Evolutionary conservation across 2,888 invertebrate species (phyloP), one percentile per base, ranked within the genome.

Genomic region (Agriotes lineatus): DNA sequence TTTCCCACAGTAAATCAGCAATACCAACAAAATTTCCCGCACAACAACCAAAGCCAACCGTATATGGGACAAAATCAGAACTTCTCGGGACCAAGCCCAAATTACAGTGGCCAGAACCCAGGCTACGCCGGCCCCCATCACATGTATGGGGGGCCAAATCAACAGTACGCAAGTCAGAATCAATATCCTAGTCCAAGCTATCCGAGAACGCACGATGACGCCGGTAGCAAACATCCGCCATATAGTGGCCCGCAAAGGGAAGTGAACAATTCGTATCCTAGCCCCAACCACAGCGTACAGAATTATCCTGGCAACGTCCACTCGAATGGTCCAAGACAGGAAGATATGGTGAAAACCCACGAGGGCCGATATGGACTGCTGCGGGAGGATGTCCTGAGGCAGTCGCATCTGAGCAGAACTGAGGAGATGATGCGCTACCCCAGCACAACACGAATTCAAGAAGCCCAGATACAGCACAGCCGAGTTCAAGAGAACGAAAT

Each of bases 351-450:
- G 9, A 74, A 69, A 44, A 58, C 67, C 22, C 72, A 75, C 52
- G 77, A 78, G 56, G 70, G 72, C n/a, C 74, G 81, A 58, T 82
- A 79, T 64, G 78, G 79, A 10, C 74, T 83, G 61, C 73, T 83
- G 50, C 70, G 83, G 9, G 83, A 83, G 73, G 82, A 84, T 67
- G 77, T 82, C n/a, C 77, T 81, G 50, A 76, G 83, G 58, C 82
- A 82, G 63, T 78, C 80, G 20, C 81, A 82, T 48, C 77, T 75
- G 22, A 74, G 77, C 9, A 75, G 82, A 45, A 80, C 78, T 37
- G 82, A 83, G 42, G 80, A 80, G 33, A 79, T 82, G 71, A 80
- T 82, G 73, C 75, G 82, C 33, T 83, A 83, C 74, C 80, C 81
- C 10, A 82, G 80, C 64, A 76, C 79, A 30, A 80, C 76, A 42